Conservation (phyloP, 2,888 invertebrate genomes). For the Tethea ocularis region DNA sequence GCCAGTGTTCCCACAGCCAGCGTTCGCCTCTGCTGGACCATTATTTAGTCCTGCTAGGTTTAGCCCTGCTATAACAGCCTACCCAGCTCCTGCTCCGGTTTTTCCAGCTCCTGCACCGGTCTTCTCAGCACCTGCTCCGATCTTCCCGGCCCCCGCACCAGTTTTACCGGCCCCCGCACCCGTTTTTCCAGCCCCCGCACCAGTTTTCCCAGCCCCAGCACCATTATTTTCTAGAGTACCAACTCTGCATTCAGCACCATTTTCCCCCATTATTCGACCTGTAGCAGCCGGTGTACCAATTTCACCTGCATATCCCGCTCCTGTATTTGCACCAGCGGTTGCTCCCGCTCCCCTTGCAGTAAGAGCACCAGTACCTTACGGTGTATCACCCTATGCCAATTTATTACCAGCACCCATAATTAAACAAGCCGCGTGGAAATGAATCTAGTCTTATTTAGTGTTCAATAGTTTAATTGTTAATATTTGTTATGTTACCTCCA, state of each 20-base stretch:
- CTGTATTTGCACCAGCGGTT: slow-evolving; percentile 46
- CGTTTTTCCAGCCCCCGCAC: slow-evolving; percentile 18
- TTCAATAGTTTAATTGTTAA: slow-evolving; percentile 32
- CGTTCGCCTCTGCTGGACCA: slow-evolving; percentile 22
- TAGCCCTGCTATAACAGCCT: slow-evolving; percentile 18
- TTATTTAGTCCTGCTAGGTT: slow-evolving; percentile 7
- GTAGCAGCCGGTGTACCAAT: slow-evolving; percentile 23
- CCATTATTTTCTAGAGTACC: slow-evolving; percentile 32
- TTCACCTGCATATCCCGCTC: slow-evolving; percentile 38
- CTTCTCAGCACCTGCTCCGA: slow-evolving; percentile 17
- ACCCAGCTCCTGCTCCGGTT: slow-evolving; percentile 31
- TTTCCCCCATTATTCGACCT: slow-evolving; percentile 51
- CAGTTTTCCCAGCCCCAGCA: slow-evolving; percentile 24
- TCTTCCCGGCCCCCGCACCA: slow-evolving; percentile 30
- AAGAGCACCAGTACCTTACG: slow-evolving; percentile 32
- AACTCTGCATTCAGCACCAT: slow-evolving; percentile 47
- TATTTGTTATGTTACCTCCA: slow-evolving; percentile 8
- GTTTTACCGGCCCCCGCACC: slow-evolving; percentile 32
- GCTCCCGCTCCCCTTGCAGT: slow-evolving; percentile 50
- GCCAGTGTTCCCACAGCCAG: slow-evolving; percentile 40
- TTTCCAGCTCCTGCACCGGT: slow-evolving; percentile 39
- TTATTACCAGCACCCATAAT: slow-evolving; percentile 43
- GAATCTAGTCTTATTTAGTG: slow-evolving; percentile 44
- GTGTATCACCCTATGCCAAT: slow-evolving; percentile 69
- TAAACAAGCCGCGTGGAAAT: slow-evolving; percentile 73